phyloP scores from a whole-genome alignment of 2,888 invertebrate species.

The Notodonta ziczac region DNA sequence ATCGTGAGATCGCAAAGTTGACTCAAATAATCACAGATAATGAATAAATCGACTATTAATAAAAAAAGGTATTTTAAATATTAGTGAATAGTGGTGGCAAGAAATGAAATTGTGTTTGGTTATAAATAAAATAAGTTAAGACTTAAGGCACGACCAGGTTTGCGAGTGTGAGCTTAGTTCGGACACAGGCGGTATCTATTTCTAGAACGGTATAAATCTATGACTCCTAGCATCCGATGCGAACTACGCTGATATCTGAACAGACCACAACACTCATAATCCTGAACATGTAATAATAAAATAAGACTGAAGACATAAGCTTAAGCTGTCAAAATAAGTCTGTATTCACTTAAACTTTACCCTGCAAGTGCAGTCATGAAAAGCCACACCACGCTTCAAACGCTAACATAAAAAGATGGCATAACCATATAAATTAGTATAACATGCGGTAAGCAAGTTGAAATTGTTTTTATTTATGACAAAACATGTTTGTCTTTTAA shows the following conservation, averaged over 20 bases:
- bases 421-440: too few relatives aligned
- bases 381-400: not conserved
- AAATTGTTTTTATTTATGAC: too few relatives aligned
- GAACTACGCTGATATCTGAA: too few relatives aligned
- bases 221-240: too few relatives aligned
- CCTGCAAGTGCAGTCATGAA: not conserved
- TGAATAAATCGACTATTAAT: not conserved
- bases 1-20: not conserved
- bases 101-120: not conserved
- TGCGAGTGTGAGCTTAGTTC: not conserved
- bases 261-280: not conserved
- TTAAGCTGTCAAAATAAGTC: not conserved
- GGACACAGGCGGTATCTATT: not conserved
- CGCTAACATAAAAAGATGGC: not conserved
- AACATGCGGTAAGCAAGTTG: too few relatives aligned
- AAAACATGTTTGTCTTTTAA: too few relatives aligned
- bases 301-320: not conserved
- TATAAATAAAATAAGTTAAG: not conserved
- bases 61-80: not conserved
- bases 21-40: not conserved
- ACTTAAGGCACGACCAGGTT: not conserved
- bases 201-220: too few relatives aligned
- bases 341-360: conserved; percentile 1
- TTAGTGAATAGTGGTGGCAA: conserved; percentile 3
- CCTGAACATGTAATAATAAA: not conserved